Percentiles rank a stretch among this genome's conserved stretches.
phyloP scores from a whole-genome alignment of 2,113 vertebrate genomes.

The Porphyrio hochstetteri region DNA sequence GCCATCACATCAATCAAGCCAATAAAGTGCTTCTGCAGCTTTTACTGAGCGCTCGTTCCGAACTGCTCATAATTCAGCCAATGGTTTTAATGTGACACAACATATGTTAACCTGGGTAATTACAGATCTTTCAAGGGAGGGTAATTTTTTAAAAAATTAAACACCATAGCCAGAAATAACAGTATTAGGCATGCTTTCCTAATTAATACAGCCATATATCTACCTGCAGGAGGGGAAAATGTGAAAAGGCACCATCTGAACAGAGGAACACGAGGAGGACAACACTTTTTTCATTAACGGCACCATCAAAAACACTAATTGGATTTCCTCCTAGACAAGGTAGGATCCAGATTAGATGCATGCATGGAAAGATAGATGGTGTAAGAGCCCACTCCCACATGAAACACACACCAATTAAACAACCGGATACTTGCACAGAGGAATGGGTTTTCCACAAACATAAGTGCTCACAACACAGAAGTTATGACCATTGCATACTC shows the following conservation, averaged over 20 bases:
- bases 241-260: background rate
- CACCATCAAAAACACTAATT: conserved; percentile 15
- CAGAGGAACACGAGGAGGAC: background rate
- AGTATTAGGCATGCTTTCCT: background rate
- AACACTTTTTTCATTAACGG: conserved; percentile 15
- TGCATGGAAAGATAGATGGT: background rate
- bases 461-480: background rate
- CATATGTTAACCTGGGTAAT: conserved; percentile 59
- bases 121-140: conserved; percentile 17
- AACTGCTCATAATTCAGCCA: background rate
- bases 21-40: conserved; percentile 6
- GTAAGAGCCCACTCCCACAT: background rate
- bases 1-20: conserved; percentile 2
- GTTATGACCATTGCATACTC: fast-evolving
- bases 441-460: background rate
- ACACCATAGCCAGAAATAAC: conserved; percentile 21
- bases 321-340: conserved; percentile 13
- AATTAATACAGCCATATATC: conserved; percentile 35
- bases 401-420: background rate
- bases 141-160: background rate
- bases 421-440: background rate
- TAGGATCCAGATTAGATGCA: background rate
- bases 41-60: fast-evolving
- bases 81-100: conserved; percentile 37
- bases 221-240: conserved; percentile 7